Conservation (phyloP, 2,797 vertebrate species). For the Sparidentex hasta region DNA sequence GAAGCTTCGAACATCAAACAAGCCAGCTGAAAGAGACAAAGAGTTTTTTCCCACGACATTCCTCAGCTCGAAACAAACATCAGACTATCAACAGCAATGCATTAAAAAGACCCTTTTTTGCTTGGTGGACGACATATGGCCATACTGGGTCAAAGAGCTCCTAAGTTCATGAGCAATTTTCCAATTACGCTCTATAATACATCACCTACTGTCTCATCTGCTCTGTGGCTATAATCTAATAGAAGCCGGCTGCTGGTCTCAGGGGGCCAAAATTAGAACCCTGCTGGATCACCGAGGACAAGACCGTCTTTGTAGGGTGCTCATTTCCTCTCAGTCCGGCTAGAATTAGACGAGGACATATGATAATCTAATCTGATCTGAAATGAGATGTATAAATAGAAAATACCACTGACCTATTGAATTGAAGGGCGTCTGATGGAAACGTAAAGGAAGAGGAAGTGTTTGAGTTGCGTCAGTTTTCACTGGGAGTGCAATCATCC, state of each 20-base stretch:
- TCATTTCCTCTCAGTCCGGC: slow-evolving; percentile 78
- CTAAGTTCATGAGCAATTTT: slow-evolving; percentile 79
- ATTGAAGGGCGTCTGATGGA: slow-evolving; percentile 40
- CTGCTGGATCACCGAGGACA: slow-evolving; percentile 77
- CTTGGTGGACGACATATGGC: slow-evolving; percentile 47
- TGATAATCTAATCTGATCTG: slow-evolving; percentile 82
- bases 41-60: slow-evolving; percentile 42
- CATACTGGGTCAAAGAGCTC: slow-evolving; percentile 78
- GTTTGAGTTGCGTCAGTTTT: slow-evolving; percentile 22
- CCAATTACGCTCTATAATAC: slow-evolving; percentile 78
- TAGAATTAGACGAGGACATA: slow-evolving; percentile 77
- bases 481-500: background rate
- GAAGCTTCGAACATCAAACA: slow-evolving; percentile 34
- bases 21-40: slow-evolving; percentile 29
- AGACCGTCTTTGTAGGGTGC: slow-evolving; percentile 82
- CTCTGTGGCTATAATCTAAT: slow-evolving; percentile 83
- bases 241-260: slow-evolving; percentile 77
- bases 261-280: slow-evolving; percentile 82
- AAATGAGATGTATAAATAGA: slow-evolving; percentile 77
- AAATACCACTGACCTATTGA: slow-evolving; percentile 58
- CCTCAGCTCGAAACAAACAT: slow-evolving; percentile 49
- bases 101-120: slow-evolving; percentile 48
- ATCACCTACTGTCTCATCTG: slow-evolving; percentile 84
- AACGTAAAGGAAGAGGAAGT: slow-evolving; percentile 20
- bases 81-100: slow-evolving; percentile 43